Percentiles rank a stretch among this genome's conserved stretches.
These are phyloP conservation scores for Pristiophorus japonicus DNA, from an alignment of 2,113 vertebrate species.

Conservation along the genomic window DNA sequence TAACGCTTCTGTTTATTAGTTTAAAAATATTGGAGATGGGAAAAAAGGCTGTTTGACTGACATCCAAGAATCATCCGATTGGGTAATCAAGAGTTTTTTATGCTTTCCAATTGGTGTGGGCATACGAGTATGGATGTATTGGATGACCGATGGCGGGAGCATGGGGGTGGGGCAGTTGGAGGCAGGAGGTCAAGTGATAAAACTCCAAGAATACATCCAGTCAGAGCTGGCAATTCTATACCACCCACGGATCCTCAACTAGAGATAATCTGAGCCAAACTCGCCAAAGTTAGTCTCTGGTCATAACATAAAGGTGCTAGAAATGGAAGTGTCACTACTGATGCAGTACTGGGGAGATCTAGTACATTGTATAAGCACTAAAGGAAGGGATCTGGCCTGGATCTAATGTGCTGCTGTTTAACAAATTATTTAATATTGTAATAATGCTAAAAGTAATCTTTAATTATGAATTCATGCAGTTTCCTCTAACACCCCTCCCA, in stretches of 20 bases:
- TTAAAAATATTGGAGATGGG: background rate
- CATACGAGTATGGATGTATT: too few species aligned
- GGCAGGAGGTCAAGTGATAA: background rate
- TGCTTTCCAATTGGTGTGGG: background rate
- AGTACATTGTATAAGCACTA: background rate
- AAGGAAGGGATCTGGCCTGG: background rate
- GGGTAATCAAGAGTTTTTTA: background rate
- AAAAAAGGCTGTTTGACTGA: background rate
- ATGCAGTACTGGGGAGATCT: background rate
- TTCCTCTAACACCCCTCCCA: background rate
- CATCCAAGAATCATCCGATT: background rate
- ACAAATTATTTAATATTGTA: background rate
- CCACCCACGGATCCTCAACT: background rate
- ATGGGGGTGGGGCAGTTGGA: background rate
- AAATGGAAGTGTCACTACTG: background rate
- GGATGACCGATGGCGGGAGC: background rate
- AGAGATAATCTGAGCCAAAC: background rate
- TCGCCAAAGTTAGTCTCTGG: background rate
- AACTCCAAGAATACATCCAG: background rate
- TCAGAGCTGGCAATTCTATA: too few species aligned
- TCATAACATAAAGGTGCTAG: background rate
- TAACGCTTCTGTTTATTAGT: background rate
- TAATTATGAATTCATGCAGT: background rate
- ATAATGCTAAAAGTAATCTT: background rate
- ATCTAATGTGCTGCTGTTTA: background rate